These are phyloP conservation scores for Heliconius erato DNA, from an alignment of 2,888 invertebrate species.

Conservation along the genomic window DNA sequence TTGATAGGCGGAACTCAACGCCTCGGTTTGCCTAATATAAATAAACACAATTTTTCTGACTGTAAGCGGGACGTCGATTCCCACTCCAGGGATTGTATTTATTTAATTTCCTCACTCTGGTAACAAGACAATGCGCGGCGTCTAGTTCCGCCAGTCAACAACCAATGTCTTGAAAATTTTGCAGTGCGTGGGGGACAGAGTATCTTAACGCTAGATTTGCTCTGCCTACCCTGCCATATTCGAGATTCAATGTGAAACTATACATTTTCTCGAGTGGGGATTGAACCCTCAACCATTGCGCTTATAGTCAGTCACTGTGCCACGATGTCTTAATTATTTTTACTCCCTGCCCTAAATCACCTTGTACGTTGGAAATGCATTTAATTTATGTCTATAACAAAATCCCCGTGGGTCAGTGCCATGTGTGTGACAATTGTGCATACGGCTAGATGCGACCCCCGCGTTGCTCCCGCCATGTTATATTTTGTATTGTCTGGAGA, in stretches of 20 bases:
- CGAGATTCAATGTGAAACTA: background rate
- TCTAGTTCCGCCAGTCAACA: no score
- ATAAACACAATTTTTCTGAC: no score
- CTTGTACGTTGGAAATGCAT: background rate
- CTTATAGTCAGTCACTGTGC: background rate
- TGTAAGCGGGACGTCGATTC: no score
- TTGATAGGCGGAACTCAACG: no score
- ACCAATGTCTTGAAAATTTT: no score
- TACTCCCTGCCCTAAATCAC: no score
- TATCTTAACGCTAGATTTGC: background rate
- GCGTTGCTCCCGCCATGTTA: conserved; percentile 58
- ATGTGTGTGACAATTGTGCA: conserved; percentile 68
- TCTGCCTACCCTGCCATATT: background rate
- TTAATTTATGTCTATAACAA: conserved; percentile 33
- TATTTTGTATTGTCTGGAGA: conserved; percentile 56
- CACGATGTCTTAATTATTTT: background rate
- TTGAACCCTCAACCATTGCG: background rate
- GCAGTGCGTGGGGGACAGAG: no score
- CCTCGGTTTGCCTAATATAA: no score
- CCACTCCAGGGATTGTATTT: no score
- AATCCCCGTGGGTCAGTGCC: conserved; percentile 71
- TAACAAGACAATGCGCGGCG: no score
- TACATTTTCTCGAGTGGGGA: background rate
- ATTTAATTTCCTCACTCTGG: no score
- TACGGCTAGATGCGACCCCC: conserved; percentile 51